phyloP scores from a whole-genome alignment of 2,888 invertebrate genomes.

The Bugula neritina region DNA sequence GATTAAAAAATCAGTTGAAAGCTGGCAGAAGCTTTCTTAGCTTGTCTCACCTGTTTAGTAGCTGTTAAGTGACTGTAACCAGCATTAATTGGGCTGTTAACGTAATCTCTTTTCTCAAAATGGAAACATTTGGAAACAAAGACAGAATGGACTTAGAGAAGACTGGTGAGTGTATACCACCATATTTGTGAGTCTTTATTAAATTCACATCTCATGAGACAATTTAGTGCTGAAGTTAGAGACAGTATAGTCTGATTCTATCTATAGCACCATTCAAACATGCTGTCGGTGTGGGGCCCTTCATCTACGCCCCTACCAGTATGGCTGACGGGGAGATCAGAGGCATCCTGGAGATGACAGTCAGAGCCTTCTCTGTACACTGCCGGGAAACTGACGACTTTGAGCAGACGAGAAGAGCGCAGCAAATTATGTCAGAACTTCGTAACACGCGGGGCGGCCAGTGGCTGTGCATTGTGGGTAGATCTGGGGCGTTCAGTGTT shows the following conservation, averaged over 20 bases:
- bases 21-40: no score
- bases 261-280: no score
- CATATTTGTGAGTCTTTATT: no score
- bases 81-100: no score
- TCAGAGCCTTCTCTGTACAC: conserved; percentile 29
- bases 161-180: neutral
- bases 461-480: neutral
- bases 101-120: no score
- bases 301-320: neutral
- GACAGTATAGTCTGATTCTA: no score
- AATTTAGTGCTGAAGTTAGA: no score
- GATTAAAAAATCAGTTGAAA: no score
- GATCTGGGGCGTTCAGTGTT: neutral
- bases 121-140: neutral
- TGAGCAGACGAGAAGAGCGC: conserved; percentile 12
- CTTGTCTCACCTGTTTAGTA: no score
- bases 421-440: neutral
- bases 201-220: no score
- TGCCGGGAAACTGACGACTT: conserved; percentile 31
- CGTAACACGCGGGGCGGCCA: neutral
- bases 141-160: neutral
- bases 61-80: no score
- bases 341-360: neutral
- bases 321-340: neutral
- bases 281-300: neutral